Evolutionary conservation across 92 coral and sea anemone genomes (phyloP).

Genomic region (Nematostella vectensis): DNA sequence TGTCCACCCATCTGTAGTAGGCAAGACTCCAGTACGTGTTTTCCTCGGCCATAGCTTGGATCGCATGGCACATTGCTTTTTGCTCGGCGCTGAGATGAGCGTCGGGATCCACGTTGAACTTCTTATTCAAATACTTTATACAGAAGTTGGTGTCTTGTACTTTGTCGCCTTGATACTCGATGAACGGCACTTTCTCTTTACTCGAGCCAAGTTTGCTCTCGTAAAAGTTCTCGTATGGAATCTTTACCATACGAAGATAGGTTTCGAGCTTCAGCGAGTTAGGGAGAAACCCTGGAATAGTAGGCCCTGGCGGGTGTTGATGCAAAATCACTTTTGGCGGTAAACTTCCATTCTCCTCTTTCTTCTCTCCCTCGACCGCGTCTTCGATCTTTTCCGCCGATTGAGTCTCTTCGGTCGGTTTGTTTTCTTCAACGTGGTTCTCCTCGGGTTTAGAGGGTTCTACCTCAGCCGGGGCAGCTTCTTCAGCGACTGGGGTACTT

Average conservation of each 20-base stretch:
- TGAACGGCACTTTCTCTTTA: conserved; percentile 84
- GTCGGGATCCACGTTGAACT: conserved; percentile 78
- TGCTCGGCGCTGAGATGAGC: conserved; percentile 52
- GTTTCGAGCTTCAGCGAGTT: conserved; percentile 86
- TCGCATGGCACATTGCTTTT: conserved; percentile 79
- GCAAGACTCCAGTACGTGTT: conserved; percentile 96
- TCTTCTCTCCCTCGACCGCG: conserved; percentile 61
- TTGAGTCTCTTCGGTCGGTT: conserved; percentile 67
- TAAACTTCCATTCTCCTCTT: conserved; percentile 71
- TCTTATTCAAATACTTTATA: conserved; percentile 81
- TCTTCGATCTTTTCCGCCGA: conserved; percentile 71
- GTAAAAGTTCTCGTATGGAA: conserved; percentile 85
- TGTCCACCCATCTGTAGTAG: conserved; percentile 98
- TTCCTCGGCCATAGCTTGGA: conserved; percentile 89
- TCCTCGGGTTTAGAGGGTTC: conserved; percentile 62
- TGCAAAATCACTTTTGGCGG: conserved; percentile 78
- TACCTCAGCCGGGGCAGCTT: conserved; percentile 45
- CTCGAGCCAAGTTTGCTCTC: conserved; percentile 63
- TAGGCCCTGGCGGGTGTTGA: conserved; percentile 78
- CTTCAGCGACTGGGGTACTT: conserved; percentile 42
- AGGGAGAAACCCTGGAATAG: conserved; percentile 77
- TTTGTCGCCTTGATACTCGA: conserved; percentile 92
- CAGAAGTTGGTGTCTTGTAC: conserved; percentile 84
- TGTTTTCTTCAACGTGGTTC: conserved; percentile 86
- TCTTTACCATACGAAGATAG: conserved; percentile 76